Base-by-base conservation (phyloP, 2,888 invertebrate species). In the Orthosia incerta region DNA sequence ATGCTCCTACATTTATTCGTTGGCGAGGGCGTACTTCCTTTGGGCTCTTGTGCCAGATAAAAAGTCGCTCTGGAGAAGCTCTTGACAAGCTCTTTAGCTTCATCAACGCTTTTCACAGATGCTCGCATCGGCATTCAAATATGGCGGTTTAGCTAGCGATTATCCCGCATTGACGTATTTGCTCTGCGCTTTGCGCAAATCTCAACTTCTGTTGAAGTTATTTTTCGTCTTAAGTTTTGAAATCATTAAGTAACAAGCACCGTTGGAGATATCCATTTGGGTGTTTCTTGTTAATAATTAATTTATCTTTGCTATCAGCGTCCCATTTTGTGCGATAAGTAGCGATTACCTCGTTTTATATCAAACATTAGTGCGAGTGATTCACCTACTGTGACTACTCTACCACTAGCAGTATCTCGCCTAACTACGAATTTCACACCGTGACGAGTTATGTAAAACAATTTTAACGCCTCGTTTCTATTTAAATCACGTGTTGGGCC, bases 51-150 rank as follows among this genome's bases (percentile, higher is more conserved):
- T 77, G 79, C 79, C 84, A 80, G 80, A 86, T 84, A 80, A 75
- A 84, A 82, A 85, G 83, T 76, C 69, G 59, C 79, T 65, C 85
- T 82, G 70, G 48, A 73, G 74, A 70, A 79, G 72, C 84, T 73
- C 86, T 87, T 83, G 74, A 82, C 83, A 59, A 64, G 76, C 81
- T 82, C 87, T 89, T 83, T 80, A 87, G 89, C 80, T 85, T 88
- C 89, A 87, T 90, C 90, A 89, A 86, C 87, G 85, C 86, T 89
- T 86, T 90, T 88, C 86, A 89, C 79, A 77, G 83, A 86, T 79
- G 86, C 89, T 87, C 84, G 79, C 82, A 66, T 72, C 65, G 67
- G 74, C 79, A 84, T 88, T 87, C 76, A 83, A 76, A 82, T 82
- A 86, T 79, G 84, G 82, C 87, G 86, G 82, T 86, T 88, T 84